Evolutionary conservation across 1,140 invertebrate species (phyloP), one percentile per base, ranked within the genome.

Genomic region (Dryas iulia): DNA sequence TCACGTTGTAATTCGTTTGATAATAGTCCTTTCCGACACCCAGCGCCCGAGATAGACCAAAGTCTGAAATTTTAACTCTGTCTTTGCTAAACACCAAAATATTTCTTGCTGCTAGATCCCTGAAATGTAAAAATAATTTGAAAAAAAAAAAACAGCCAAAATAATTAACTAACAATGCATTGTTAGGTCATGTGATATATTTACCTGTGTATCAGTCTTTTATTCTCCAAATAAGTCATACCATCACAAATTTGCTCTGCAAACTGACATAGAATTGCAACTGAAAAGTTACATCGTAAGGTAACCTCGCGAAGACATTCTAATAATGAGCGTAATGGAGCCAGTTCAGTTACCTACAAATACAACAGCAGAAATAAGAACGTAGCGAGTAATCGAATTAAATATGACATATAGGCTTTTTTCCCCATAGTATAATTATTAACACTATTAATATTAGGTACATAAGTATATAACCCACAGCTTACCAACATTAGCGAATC

Each of bases 21-120:
- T 99, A 99, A 87, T 99, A 99, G 91, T 99, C 98, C 90, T 99
- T 99, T 6, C 98, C 98, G 58, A 98, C 97, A 7, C 98, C 98
- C n/a, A 99, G 88, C 0, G 98, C 98, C 61, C 98, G 93, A 0
- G 98, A 99, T 26, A 99, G 87, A 3, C 98, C 98, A 90, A 99
- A 99, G 90, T 99, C 98, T 7, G 98, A 99, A 33, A 99, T 99
- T 93, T 99, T 99, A 0, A 99, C 98, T 92, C 97, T 98, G 81
- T 98, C 97, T 87, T 98, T 98, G 54, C 96, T 97, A 89, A 99
- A 99, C 0, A 99, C 98, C 58, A 99, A 93, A 74, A 99, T 98
- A 92, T 99, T 99, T 66, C 98, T 93, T 10, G 98, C 98, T 18
- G 98, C 98, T 72, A 99, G 93, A 89, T 99, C 98, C 81, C 97